Evolutionary conservation across 2,888 invertebrate species (phyloP).

Genomic region (Icerya purchasi): DNA sequence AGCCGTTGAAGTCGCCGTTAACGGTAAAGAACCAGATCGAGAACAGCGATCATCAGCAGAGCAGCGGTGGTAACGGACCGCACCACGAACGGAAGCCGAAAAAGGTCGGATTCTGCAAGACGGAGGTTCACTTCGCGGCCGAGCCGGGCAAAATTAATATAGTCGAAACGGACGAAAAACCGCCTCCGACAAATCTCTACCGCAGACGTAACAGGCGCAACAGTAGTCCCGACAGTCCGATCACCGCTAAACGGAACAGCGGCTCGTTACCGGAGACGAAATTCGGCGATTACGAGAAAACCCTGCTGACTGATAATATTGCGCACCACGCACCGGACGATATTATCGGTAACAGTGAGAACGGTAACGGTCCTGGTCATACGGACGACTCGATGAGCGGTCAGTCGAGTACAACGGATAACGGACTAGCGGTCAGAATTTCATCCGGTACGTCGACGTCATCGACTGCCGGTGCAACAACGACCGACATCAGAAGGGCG

Average conservation of each 20-base stretch:
- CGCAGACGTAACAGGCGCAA: slow-evolving; percentile 13
- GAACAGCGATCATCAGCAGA: neutral
- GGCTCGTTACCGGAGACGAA: neutral
- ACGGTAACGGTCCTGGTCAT: slow-evolving; percentile 3
- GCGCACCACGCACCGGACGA: neutral
- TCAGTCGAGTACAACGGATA: slow-evolving; percentile 15
- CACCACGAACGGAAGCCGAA: slow-evolving; percentile 25
- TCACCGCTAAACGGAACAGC: slow-evolving; percentile 4
- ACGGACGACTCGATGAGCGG: neutral
- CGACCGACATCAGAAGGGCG: slow-evolving; percentile 19
- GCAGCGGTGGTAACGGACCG: neutral
- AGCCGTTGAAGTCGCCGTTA: neutral
- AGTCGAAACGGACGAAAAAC: slow-evolving; percentile 69
- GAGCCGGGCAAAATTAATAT: slow-evolving; percentile 70
- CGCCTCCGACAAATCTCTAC: slow-evolving; percentile 48
- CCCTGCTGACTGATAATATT: neutral
- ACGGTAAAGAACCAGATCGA: neutral
- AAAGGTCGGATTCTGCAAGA: slow-evolving; percentile 69
- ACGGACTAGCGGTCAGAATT: slow-evolving; percentile 18
- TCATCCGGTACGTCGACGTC: slow-evolving; percentile 15
- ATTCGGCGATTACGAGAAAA: slow-evolving; percentile 3
- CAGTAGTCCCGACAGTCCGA: neutral
- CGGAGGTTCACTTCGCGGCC: slow-evolving; percentile 68
- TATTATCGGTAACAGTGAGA: neutral
- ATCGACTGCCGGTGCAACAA: no score